A percentile compares a stretch with the other conserved stretches of the same genome.
Conservation (phyloP, 2,888 invertebrate genomes). For the Himalopsyche japonica region DNA sequence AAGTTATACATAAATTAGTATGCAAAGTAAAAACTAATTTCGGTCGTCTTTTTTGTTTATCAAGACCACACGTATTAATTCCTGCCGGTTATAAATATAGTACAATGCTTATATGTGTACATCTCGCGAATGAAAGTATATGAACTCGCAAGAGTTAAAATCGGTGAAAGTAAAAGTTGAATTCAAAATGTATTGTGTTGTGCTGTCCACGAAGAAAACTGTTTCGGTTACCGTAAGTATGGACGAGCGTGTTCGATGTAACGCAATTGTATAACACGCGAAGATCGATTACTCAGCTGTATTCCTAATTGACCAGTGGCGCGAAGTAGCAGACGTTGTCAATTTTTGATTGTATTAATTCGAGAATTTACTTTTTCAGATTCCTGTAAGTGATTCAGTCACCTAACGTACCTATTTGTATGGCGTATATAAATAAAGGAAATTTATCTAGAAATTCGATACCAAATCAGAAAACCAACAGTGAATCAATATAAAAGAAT, state of each 20-base stretch:
- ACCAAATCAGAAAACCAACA: too few relatives aligned
- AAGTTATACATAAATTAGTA: too few relatives aligned
- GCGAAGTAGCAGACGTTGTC: background rate
- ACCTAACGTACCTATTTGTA: too few relatives aligned
- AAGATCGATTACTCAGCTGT: background rate
- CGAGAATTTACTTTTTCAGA: too few relatives aligned
- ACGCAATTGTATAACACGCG: background rate
- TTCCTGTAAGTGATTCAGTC: too few relatives aligned
- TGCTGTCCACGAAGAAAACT: background rate
- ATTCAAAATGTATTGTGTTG: background rate
- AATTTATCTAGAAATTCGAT: too few relatives aligned
- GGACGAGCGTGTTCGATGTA: background rate
- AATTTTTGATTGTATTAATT: too few relatives aligned
- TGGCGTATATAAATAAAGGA: too few relatives aligned
- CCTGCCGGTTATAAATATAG: background rate
- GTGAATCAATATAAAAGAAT: too few relatives aligned
- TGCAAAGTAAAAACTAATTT: too few relatives aligned
- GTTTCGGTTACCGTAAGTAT: background rate
- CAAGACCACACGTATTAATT: background rate
- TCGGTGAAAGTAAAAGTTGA: constrained; percentile 25
- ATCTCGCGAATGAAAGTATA: constrained; percentile 20
- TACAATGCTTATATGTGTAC: background rate
- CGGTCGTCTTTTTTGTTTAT: background rate
- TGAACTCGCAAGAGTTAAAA: constrained; percentile 1
- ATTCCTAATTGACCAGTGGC: background rate